These are phyloP conservation scores for Phalanger gymnotis DNA, from an alignment of 2,797 vertebrate genomes.

Conservation along the genomic window DNA sequence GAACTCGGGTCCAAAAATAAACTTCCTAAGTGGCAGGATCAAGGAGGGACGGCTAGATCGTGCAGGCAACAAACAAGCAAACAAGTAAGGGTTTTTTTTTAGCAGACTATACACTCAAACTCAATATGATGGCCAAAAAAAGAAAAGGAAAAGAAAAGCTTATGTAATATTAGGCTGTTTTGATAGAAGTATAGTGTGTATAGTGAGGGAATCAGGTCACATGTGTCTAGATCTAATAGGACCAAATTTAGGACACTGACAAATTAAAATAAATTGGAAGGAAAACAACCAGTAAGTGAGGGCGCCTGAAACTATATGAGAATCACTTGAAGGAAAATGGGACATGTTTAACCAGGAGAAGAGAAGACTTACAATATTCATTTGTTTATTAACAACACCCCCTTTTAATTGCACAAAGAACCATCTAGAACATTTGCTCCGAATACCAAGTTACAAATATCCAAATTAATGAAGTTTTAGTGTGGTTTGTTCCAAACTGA, in stretches of 20 bases:
- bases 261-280: background rate
- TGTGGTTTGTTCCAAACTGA: background rate
- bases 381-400: background rate
- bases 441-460: background rate
- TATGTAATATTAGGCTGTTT: background rate
- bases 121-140: background rate
- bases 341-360: background rate
- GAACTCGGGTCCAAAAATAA: background rate
- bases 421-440: background rate
- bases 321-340: background rate
- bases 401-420: background rate
- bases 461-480: background rate
- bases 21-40: background rate
- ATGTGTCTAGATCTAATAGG: background rate
- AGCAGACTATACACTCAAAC: background rate
- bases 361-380: slow-evolving; percentile 2
- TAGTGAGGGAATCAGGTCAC: background rate
- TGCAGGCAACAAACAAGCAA: background rate
- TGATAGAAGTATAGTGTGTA: background rate
- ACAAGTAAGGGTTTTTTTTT: background rate
- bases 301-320: background rate
- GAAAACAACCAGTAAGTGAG: background rate
- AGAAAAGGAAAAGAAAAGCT: background rate
- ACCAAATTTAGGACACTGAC: background rate
- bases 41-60: background rate